phyloP scores from a whole-genome alignment of 2,797 vertebrate genomes.

The Pseudopleuronectes americanus region DNA sequence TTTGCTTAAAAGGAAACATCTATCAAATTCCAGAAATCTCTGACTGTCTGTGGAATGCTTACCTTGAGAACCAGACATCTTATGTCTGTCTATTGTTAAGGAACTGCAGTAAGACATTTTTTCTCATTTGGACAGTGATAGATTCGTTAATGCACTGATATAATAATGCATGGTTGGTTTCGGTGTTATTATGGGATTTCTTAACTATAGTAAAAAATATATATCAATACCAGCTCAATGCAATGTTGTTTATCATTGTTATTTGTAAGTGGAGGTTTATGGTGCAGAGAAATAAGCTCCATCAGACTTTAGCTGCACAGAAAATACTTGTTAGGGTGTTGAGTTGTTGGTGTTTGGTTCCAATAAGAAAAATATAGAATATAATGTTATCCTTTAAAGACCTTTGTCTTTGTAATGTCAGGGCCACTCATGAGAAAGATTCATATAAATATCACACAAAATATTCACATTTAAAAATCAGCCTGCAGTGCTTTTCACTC shows the following conservation, averaged over 20 bases:
- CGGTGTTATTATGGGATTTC: not conserved
- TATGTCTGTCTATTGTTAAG: no score
- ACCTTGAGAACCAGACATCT: no score
- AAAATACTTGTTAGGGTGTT: not conserved
- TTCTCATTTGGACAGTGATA: no score
- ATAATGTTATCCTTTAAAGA: not conserved
- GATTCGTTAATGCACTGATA: not conserved
- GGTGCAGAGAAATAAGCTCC: not conserved
- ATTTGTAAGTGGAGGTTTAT: not conserved
- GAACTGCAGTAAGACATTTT: no score
- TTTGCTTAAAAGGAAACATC: not conserved
- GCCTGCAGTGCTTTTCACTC: constrained; percentile 23
- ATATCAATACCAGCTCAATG: not conserved
- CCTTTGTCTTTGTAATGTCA: not conserved
- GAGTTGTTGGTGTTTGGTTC: not conserved
- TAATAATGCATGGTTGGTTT: not conserved
- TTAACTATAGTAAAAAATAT: not conserved
- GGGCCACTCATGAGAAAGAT: not conserved
- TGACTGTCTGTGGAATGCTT: no score
- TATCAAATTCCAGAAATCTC: no score
- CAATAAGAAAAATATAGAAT: constrained; percentile 3
- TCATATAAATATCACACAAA: not conserved
- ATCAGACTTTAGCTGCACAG: not conserved
- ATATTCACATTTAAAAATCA: constrained; percentile 12
- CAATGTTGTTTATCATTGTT: not conserved